Conservation (phyloP, 1,140 invertebrate species). For the Drosophila murphyi region DNA sequence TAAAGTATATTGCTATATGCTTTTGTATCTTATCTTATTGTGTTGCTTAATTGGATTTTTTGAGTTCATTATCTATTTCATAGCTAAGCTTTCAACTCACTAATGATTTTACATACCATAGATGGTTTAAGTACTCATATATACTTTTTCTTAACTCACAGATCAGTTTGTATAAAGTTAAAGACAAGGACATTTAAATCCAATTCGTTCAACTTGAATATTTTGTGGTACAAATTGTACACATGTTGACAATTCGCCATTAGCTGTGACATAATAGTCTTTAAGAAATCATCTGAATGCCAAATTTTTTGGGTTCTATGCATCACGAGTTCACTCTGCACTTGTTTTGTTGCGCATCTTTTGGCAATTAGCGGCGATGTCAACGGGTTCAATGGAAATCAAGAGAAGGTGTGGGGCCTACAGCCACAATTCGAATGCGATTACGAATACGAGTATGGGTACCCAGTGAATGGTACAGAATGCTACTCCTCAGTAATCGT, state of each 20-base stretch:
- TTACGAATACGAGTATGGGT: constrained; percentile 8
- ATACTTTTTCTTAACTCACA: too few relatives aligned
- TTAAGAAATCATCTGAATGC: constrained; percentile 22
- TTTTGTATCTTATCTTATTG: too few relatives aligned
- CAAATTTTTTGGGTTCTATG: constrained; percentile 62
- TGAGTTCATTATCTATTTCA: too few relatives aligned
- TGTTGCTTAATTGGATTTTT: too few relatives aligned
- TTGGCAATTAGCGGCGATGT: constrained; percentile 77
- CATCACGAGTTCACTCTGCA: constrained; percentile 72
- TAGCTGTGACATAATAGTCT: neutral
- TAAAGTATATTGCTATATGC: too few relatives aligned
- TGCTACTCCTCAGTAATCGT: constrained; percentile 20
- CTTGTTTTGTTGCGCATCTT: constrained; percentile 45
- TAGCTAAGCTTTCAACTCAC: too few relatives aligned
- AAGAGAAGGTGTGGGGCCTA: constrained; percentile 69
- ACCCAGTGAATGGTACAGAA: constrained; percentile 30
- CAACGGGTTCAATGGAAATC: constrained; percentile 72
- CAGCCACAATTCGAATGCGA: constrained; percentile 31
- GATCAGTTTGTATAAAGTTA: too few relatives aligned
- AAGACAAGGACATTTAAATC: too few relatives aligned
- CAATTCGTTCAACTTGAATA: too few relatives aligned
- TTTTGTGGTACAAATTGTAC: neutral
- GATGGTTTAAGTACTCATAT: too few relatives aligned
- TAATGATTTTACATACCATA: too few relatives aligned
- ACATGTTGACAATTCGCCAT: neutral